phyloP scores from a whole-genome alignment of 2,113 vertebrate genomes.

The Cynoglossus semilaevis region DNA sequence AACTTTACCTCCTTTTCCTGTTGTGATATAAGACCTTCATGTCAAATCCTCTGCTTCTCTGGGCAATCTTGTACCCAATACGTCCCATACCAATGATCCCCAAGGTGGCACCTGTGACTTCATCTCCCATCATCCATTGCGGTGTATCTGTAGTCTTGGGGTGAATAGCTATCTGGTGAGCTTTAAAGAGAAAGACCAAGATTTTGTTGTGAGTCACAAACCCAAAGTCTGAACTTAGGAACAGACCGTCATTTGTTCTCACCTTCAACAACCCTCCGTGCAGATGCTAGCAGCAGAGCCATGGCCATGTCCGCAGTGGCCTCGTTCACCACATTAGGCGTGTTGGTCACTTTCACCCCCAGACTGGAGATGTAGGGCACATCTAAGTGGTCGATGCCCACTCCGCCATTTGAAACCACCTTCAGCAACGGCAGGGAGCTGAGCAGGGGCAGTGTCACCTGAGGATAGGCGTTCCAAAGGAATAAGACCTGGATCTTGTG shows the following conservation, averaged over 20 bases:
- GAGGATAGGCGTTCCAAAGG: slow-evolving; percentile 14
- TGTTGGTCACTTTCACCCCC: slow-evolving; percentile 80
- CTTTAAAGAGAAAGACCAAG: slow-evolving; percentile 14
- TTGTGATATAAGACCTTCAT: slow-evolving; percentile 68
- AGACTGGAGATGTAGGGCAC: slow-evolving; percentile 72
- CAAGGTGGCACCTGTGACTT: slow-evolving; percentile 62
- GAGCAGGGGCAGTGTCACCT: slow-evolving; percentile 26
- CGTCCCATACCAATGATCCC: slow-evolving; percentile 68
- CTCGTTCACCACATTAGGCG: slow-evolving; percentile 68
- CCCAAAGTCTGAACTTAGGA: background rate
- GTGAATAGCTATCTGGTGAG: slow-evolving; percentile 34
- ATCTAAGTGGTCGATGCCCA: slow-evolving; percentile 81
- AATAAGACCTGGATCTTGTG: slow-evolving; percentile 60
- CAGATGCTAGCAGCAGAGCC: slow-evolving; percentile 81
- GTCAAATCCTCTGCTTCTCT: slow-evolving; percentile 62
- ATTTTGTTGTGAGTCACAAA: background rate
- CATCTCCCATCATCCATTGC: slow-evolving; percentile 35
- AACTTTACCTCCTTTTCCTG: slow-evolving; percentile 47
- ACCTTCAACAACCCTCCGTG: slow-evolving; percentile 70
- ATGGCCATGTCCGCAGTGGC: slow-evolving; percentile 81
- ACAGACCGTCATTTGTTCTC: background rate
- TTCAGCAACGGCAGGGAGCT: slow-evolving; percentile 73
- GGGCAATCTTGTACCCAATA: slow-evolving; percentile 57
- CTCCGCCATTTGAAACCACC: slow-evolving; percentile 75
- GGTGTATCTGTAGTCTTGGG: slow-evolving; percentile 18